Evolutionary conservation across 2,888 invertebrate species (phyloP).

Genomic region (Rosalia funebris): DNA sequence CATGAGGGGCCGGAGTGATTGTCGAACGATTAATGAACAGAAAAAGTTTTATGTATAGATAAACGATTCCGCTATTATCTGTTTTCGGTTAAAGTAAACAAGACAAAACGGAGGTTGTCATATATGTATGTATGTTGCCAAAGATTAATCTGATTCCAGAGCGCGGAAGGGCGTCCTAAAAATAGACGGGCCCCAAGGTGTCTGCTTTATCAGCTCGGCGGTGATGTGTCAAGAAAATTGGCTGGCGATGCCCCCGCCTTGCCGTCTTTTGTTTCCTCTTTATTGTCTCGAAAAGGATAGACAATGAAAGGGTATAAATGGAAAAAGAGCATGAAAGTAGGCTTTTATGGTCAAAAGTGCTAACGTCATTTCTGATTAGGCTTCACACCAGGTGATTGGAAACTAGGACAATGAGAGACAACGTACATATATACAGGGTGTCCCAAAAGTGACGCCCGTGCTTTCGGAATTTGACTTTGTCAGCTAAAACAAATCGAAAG

Average conservation of each 20-base stretch:
- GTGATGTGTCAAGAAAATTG: not conserved
- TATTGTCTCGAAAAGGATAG: not conserved
- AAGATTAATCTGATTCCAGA: constrained; percentile 7
- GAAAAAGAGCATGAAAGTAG: no score
- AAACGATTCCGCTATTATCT: not conserved
- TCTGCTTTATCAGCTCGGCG: not conserved
- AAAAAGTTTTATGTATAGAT: constrained; percentile 9
- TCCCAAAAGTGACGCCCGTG: no score
- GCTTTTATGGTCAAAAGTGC: no score
- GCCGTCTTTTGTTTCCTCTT: not conserved
- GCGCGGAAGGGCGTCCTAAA: not conserved
- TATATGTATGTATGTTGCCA: constrained; percentile 5
- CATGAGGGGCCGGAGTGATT: constrained; percentile 4
- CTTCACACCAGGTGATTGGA: no score
- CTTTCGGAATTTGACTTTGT: no score
- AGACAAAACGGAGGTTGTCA: constrained; percentile 9
- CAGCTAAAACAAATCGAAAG: no score
- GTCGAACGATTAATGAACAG: constrained; percentile 5
- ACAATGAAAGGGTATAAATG: no score
- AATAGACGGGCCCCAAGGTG: not conserved
- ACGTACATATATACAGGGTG: no score
- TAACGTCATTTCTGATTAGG: no score
- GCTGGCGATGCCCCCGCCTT: not conserved
- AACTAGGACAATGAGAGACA: no score
- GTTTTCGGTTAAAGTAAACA: not conserved